Evolutionary conservation across 2,888 invertebrate species (phyloP), one percentile per base, ranked within the genome.

Genomic region (Sinhomidia bicolor): DNA sequence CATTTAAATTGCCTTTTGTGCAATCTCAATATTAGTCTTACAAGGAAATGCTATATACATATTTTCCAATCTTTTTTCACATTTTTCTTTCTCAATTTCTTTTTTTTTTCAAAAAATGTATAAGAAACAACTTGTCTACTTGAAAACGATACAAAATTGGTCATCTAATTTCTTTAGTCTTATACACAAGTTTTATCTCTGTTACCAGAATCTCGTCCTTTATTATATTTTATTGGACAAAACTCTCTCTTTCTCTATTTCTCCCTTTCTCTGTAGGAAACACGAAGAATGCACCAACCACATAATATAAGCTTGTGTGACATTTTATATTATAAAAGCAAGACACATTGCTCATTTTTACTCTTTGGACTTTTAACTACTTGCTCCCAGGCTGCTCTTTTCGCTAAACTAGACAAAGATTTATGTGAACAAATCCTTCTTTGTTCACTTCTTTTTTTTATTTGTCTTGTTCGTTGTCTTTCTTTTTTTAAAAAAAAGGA

Each of bases 331-430:
- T 71, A 71, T 20, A 44, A 44, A 71, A 68, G 41, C 12, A 71
- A 71, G 23, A 71, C 44, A 44, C 44, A 44, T 44, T 41, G 17
- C 44, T 71, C 71, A 71, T 44, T 71, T 44, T 71, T 71, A 71
- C 71, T 44, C 23, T 71, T 71, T 44, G 20, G 23, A 71, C 76
- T 76, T 54, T 51, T 36, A 51, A 20, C 32, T 29, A 26, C 47
- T 2, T 74, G 44, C 44, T 44, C 71, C 20, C 41, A 17, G 12
- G 7, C 47, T 74, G 68, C 74, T 76, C 76, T 76, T 29, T 54
- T 29, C 44, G 17, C 23, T 41, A 26, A 76, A 62, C 80, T 62
- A 41, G 80, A 79, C 79, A 57, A 79, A 79, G 79, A 60, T 79
- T 79, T 79, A 54, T 54, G 76, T 54, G 76, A 54, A 51, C 41